Evolutionary conservation across 2,888 invertebrate species (phyloP), one percentile per base, ranked within the genome.

Genomic region (Sepiola atlantica): DNA sequence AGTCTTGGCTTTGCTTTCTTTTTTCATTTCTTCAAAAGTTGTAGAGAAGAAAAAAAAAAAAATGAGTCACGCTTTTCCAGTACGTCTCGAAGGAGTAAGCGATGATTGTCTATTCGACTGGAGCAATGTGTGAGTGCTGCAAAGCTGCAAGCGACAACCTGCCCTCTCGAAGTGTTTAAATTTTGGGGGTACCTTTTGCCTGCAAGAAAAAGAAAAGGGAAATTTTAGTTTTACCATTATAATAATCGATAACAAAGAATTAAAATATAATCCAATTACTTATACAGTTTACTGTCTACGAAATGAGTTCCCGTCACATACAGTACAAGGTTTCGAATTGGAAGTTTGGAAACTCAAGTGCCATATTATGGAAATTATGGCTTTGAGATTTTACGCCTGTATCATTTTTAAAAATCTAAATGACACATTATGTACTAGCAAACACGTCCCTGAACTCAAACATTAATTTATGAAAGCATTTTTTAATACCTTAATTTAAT

Each of bases 121-220:
- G 77, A 77, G 77, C 77, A 77, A 77, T n/a, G 77, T 77, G 77
- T 32, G n/a, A n/a, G 77, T 45, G n/a, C 77, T 77, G 77, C 77
- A 77, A n/a, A 77, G n/a, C 16, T 77, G 77, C 77, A 77, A 21
- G 77, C 77, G 77, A 77, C 77, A 77, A 77, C 77, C 77, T 77
- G 77, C 77, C 77, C 77, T 77, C 77, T 77, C n/a, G 77, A 77
- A 77, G 77, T 77, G n/a, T 77, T 77, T n/a, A 14, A n/a, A 1
- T 16, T 45, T 45, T 2, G 45, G 45, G 45, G 8, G 45, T 12
- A n/a, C 77, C n/a, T 77, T 77, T 77, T 77, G 77, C 77, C 77
- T 77, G 77, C 77, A 77, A 77, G 18, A 32, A 77, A 77, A 77
- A 32, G 2, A 77, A 14, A n/a, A 77, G 0, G 10, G n/a, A n/a